phyloP scores from a whole-genome alignment of 2,797 vertebrate species.

The Tinamus major region DNA sequence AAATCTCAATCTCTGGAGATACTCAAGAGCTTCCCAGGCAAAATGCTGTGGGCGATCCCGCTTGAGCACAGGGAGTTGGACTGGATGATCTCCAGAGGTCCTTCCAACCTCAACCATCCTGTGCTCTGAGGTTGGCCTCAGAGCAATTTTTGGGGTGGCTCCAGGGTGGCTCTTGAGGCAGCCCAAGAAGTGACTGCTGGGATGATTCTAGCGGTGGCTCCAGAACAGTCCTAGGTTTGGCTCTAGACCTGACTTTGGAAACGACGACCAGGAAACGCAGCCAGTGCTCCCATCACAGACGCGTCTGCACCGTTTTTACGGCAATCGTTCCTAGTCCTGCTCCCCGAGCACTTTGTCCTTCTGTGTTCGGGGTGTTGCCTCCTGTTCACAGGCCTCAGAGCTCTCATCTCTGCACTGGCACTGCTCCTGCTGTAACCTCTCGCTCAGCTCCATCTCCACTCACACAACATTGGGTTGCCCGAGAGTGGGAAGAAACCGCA shows the following conservation, averaged over 20 bases:
- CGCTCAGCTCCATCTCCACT: not conserved
- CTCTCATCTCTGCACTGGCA: not conserved
- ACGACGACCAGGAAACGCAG: not conserved
- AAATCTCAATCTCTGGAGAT: too few relatives aligned
- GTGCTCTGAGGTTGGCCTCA: not conserved
- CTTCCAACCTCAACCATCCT: not conserved
- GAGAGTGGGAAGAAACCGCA: not conserved
- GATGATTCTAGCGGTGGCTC: not conserved
- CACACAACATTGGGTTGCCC: fast-evolving
- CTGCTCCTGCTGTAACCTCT: not conserved
- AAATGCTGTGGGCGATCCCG: too few relatives aligned
- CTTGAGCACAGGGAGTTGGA: too few relatives aligned
- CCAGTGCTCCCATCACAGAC: fast-evolving
- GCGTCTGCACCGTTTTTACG: not conserved
- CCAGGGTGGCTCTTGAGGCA: not conserved
- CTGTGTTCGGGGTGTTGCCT: fast-evolving
- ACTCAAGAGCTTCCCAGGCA: too few relatives aligned
- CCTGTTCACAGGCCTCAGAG: not conserved
- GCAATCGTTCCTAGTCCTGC: not conserved
- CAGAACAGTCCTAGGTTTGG: not conserved
- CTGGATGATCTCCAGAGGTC: too few relatives aligned
- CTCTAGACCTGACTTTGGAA: not conserved
- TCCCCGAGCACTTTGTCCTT: not conserved
- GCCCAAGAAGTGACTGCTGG: not conserved
- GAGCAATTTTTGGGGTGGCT: not conserved